Conservation (phyloP, 2,888 invertebrate species). For the Abscondita cerata region DNA sequence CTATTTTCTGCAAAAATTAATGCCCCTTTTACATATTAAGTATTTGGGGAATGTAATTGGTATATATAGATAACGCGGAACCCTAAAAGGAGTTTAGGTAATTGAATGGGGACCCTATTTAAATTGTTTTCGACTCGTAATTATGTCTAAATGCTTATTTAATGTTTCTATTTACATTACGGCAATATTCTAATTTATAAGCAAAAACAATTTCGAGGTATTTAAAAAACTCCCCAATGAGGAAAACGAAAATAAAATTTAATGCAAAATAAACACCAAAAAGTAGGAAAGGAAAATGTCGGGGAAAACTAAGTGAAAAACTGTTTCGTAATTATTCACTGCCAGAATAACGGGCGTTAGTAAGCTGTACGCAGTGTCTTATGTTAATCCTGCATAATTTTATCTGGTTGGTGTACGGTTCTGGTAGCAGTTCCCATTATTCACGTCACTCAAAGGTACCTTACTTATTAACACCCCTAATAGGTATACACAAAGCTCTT, state of each 20-base stretch:
- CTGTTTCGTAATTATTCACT: constrained; percentile 57
- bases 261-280: constrained; percentile 51
- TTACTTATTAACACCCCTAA: constrained; percentile 37
- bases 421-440: constrained; percentile 55
- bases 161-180: too few species aligned
- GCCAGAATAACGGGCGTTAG: constrained; percentile 53
- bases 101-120: constrained; percentile 18
- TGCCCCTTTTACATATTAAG: constrained; percentile 30
- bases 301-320: constrained; percentile 47
- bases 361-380: constrained; percentile 59
- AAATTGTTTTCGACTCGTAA: not conserved
- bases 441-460: constrained; percentile 45
- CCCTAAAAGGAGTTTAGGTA: constrained; percentile 26
- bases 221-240: not conserved
- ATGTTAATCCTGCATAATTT: constrained; percentile 60
- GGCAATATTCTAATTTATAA: too few species aligned
- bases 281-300: constrained; percentile 47
- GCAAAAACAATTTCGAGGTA: too few species aligned
- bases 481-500: constrained; percentile 35
- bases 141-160: too few species aligned
- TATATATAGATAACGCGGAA: constrained; percentile 25
- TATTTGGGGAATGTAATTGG: constrained; percentile 15
- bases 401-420: constrained; percentile 57
- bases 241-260: constrained; percentile 37
- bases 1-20: constrained; percentile 31